Percentiles rank a stretch among this genome's conserved stretches.
Evolutionary conservation across 2,113 vertebrate species (phyloP).

Genomic region (Tetrax tetrax): DNA sequence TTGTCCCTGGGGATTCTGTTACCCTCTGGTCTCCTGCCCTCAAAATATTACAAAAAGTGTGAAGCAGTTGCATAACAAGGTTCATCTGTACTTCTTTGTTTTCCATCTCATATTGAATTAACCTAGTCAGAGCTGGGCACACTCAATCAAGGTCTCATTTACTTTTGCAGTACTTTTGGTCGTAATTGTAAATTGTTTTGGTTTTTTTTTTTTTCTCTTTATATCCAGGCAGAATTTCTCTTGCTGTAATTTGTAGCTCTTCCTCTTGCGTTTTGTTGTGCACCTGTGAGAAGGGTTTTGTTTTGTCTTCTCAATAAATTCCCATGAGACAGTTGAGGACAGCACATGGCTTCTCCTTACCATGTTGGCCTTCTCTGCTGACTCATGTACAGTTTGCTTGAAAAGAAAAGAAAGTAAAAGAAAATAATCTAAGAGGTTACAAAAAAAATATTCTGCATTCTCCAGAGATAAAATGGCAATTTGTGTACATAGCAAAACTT

Average conservation of each 20-base stretch:
- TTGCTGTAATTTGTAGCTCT: background rate
- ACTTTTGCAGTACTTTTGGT: background rate
- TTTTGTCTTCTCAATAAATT: background rate
- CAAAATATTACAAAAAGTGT: background rate
- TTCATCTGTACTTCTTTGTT: background rate
- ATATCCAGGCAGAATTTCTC: background rate
- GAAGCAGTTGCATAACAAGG: background rate
- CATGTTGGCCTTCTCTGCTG: background rate
- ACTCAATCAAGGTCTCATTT: background rate
- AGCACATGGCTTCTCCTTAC: background rate
- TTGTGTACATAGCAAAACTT: background rate
- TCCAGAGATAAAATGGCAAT: background rate
- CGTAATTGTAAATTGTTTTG: background rate
- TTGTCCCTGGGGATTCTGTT: background rate
- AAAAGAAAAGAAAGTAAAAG: background rate
- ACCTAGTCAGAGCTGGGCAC: background rate
- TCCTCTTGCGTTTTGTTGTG: background rate
- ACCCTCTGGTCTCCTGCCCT: background rate
- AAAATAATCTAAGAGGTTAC: background rate
- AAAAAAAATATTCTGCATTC: background rate
- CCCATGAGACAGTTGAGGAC: background rate
- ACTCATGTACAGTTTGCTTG: background rate
- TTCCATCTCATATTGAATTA: background rate
- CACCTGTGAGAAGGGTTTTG: background rate
- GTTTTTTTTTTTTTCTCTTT: background rate